Percentiles rank a stretch among this genome's conserved stretches.
Conservation (phyloP, 35 echinoderm and acorn worm species). For the Amphiura filiformis region DNA sequence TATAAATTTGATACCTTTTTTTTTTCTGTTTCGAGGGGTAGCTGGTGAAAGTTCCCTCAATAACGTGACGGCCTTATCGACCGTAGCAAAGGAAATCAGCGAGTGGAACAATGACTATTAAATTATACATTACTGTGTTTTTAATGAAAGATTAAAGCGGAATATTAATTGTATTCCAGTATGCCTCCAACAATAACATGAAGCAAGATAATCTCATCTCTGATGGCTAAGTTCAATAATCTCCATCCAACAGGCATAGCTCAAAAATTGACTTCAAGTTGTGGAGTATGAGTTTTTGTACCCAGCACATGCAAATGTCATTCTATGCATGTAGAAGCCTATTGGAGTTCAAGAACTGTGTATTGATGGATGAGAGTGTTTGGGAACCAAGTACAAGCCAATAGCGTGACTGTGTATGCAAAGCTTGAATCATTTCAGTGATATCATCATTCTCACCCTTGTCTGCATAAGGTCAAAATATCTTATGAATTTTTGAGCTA, state of each 20-base stretch:
- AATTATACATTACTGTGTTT: constrained; percentile 4
- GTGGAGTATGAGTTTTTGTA: too few relatives aligned
- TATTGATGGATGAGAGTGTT: too few relatives aligned
- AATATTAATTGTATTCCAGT: neutral
- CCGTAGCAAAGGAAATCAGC: neutral
- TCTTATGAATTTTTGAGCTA: neutral
- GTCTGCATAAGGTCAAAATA: neutral
- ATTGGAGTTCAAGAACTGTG: too few relatives aligned
- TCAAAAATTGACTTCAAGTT: too few relatives aligned
- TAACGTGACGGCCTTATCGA: neutral
- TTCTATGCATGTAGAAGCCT: too few relatives aligned
- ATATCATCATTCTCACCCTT: too few relatives aligned
- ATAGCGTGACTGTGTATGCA: neutral
- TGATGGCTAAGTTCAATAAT: too few relatives aligned
- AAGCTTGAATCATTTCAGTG: neutral
- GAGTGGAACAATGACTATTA: neutral
- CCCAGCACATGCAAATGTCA: too few relatives aligned
- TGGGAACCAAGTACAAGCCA: too few relatives aligned
- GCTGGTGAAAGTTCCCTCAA: neutral
- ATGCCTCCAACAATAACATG: too few relatives aligned
- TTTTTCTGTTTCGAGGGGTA: neutral
- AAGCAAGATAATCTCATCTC: too few relatives aligned
- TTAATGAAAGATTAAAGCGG: neutral
- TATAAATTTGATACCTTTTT: neutral
- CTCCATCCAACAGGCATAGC: too few relatives aligned